Conservation (phyloP, 1,140 invertebrate species). For the Holcopasites calliopsidis region DNA sequence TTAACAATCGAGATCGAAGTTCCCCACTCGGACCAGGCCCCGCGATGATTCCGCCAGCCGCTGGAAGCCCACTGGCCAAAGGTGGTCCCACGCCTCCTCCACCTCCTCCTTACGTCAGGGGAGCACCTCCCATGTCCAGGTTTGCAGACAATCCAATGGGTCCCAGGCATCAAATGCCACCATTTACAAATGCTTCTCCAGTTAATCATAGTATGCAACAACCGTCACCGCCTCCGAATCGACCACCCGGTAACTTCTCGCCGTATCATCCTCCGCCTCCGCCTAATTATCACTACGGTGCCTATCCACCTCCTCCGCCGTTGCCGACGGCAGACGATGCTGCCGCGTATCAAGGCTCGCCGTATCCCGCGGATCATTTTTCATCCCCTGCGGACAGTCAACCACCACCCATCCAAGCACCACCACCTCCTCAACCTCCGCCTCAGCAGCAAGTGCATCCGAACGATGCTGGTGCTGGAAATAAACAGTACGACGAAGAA, state of each 20-base stretch:
- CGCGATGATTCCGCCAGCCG: slow-evolving; percentile 73
- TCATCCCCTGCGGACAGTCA: slow-evolving; percentile 70
- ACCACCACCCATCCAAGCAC: slow-evolving; percentile 67
- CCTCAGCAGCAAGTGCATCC: slow-evolving; percentile 56
- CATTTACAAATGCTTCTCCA: slow-evolving; percentile 68
- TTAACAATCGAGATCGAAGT: slow-evolving; percentile 74
- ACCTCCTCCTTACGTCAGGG: slow-evolving; percentile 71
- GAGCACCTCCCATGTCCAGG: slow-evolving; percentile 66
- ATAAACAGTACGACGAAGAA: slow-evolving; percentile 79
- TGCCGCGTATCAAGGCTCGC: slow-evolving; percentile 74
- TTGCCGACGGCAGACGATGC: slow-evolving; percentile 76
- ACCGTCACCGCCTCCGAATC: slow-evolving; percentile 73
- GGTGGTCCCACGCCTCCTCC: slow-evolving; percentile 76
- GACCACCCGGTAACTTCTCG: slow-evolving; percentile 74
- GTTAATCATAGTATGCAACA: slow-evolving; percentile 71
- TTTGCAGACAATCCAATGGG: slow-evolving; percentile 70
- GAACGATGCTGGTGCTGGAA: slow-evolving; percentile 45
- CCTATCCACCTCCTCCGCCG: slow-evolving; percentile 77
- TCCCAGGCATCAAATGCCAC: slow-evolving; percentile 74
- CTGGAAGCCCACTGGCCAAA: slow-evolving; percentile 73
- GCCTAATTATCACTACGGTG: slow-evolving; percentile 78
- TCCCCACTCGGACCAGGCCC: slow-evolving; percentile 70
- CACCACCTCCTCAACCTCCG: slow-evolving; percentile 64
- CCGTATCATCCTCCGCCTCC: slow-evolving; percentile 78
- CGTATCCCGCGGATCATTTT: slow-evolving; percentile 74